A percentile compares a stretch with the other conserved stretches of the same genome.
Evolutionary conservation across 2,113 vertebrate genomes (phyloP).

Genomic region (Pagrus major): DNA sequence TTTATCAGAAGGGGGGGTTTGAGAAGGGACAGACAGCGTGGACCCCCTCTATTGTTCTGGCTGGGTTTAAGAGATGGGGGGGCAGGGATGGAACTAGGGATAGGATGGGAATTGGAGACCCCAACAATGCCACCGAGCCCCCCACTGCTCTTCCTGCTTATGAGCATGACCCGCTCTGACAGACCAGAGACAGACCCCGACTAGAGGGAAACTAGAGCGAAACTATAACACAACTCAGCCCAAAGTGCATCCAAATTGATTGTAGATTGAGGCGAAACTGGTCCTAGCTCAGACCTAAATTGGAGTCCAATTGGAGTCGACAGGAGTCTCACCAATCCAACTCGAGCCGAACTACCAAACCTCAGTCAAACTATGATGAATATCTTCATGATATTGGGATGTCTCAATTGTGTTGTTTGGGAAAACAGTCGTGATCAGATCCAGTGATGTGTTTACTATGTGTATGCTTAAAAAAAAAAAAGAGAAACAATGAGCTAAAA

Average conservation of each 20-base stretch:
- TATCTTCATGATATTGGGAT: not conserved
- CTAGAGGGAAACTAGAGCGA: slow-evolving; percentile 23
- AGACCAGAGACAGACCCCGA: slow-evolving; percentile 51
- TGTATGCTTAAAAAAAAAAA: not conserved
- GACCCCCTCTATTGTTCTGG: slow-evolving; percentile 79
- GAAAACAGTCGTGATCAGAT: not conserved
- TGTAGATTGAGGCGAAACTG: not conserved
- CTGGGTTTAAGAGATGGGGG: slow-evolving; percentile 62
- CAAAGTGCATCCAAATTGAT: not conserved
- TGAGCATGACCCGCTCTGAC: slow-evolving; percentile 81
- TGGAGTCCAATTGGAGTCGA: not conserved
- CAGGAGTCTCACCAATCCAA: not conserved
- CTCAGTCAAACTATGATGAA: not conserved
- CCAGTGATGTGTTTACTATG: not conserved
- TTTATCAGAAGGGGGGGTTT: slow-evolving; percentile 65
- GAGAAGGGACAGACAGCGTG: slow-evolving; percentile 72
- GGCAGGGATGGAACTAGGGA: slow-evolving; percentile 61
- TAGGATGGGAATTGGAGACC: slow-evolving; percentile 76
- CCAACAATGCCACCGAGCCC: slow-evolving; percentile 77
- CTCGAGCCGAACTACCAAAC: not conserved
- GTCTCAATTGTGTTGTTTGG: not conserved
- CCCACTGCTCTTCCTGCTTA: slow-evolving; percentile 73
- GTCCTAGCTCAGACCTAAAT: not conserved
- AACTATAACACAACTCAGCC: slow-evolving; percentile 18
- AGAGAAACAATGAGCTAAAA: not conserved